Evolutionary conservation across 2,797 vertebrate genomes (phyloP), one percentile per base, ranked within the genome.

Genomic region (Oreochromis grahami): DNA sequence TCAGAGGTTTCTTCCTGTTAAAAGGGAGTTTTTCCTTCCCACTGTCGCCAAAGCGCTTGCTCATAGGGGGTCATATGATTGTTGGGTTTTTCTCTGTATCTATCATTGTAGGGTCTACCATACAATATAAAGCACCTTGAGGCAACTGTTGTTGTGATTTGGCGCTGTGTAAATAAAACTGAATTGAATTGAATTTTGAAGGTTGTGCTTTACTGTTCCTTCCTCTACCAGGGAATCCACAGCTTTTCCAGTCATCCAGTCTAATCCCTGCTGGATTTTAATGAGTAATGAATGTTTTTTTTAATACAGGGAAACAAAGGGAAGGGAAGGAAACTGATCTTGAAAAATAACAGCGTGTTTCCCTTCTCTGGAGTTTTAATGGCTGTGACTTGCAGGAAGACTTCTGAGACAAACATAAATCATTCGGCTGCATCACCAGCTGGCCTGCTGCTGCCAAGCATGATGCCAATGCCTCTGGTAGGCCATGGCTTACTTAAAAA

Each of bases 311-410:
- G 72, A 90, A 94, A 90, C 81, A 90, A 89, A 89, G 88, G 88
- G 82, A 90, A 82, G 72, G 88, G 85, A 87, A 90, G 88, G 88
- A 92, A 92, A 87, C 53, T 83, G 82, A 90, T 82, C 78, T 65
- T 65, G 60, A 89, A 72, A 77, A 88, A 83, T 41, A 87, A 84
- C 74, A 89, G 26, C 80, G 82, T 34, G 51, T 83, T 90, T 91
- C 91, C 86, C 24, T 8, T 88, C 81, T 83, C 81, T 93, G 88
- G 79, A 82, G 84, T 52, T 41, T 84, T 34, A 78, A 65, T 76
- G 4, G 63, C 48, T 86, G 63, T 87, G 87, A 86, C 82, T 89
- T 79, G 86, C 74, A 91, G 48, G 36, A 92, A 92, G 91, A 60
- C 84, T 79, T 82, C 52, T 29, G 77, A 88, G 79, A 88, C 82